A percentile compares a stretch with the other conserved stretches of the same genome.
Evolutionary conservation across 2,797 vertebrate species (phyloP).

Genomic region (Phyllotis vaccarum): DNA sequence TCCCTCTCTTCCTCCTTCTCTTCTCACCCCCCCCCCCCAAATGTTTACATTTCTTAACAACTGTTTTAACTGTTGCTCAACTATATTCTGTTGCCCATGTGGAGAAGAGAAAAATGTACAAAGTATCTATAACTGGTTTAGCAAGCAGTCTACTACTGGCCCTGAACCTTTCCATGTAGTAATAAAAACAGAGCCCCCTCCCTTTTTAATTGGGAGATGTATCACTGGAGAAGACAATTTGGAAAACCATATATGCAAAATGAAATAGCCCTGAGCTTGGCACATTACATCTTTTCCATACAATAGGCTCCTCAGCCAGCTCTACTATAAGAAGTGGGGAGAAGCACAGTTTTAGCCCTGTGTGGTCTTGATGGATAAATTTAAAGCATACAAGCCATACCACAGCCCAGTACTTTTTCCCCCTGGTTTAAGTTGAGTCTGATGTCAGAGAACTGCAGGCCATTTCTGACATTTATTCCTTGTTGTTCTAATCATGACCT

Average conservation of each 20-base stretch:
- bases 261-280: neutral
- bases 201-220: neutral
- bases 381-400: neutral
- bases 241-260: neutral
- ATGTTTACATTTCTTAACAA: neutral
- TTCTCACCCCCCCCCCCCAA: neutral
- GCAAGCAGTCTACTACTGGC: neutral
- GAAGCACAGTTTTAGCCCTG: neutral
- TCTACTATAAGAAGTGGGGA: neutral
- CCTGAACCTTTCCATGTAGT: neutral
- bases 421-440: neutral
- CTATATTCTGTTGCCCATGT: neutral
- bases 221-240: neutral
- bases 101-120: neutral
- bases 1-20: too few species aligned
- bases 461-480: slow-evolving; percentile 54
- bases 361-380: neutral
- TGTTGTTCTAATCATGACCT: slow-evolving; percentile 58
- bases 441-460: slow-evolving; percentile 14
- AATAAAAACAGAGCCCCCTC: neutral
- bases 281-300: neutral
- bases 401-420: neutral
- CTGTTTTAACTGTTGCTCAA: neutral
- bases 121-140: neutral
- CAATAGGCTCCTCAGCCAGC: neutral